These are phyloP conservation scores for Drosophila melanica DNA, from an alignment of 1,140 invertebrate species.

Conservation along the genomic window DNA sequence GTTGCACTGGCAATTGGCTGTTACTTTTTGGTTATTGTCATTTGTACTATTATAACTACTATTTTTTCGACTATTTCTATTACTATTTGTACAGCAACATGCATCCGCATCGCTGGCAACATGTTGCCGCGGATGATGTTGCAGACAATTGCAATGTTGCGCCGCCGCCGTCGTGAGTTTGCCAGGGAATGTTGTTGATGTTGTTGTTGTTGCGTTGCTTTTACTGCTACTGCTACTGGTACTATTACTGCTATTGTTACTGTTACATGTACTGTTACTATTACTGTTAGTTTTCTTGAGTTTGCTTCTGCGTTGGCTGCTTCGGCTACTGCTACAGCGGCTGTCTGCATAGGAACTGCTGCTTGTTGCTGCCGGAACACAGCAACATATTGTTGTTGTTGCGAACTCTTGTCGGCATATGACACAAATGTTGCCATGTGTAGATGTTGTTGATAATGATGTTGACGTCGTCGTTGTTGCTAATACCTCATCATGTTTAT, in stretches of 20 bases:
- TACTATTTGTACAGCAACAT: constrained; percentile 47
- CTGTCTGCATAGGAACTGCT: constrained; percentile 26
- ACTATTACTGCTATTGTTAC: neutral
- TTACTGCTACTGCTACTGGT: constrained; percentile 1
- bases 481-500: constrained; percentile 21
- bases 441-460: constrained; percentile 24
- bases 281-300: constrained; percentile 8
- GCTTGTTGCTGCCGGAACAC: constrained; percentile 20
- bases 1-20: constrained; percentile 31
- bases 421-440: constrained; percentile 52
- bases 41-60: constrained; percentile 51
- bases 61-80: neutral
- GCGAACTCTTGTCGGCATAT: constrained; percentile 51
- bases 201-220: constrained; percentile 1
- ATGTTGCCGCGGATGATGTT: constrained; percentile 6
- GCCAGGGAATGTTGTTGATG: constrained; percentile 33
- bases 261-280: constrained; percentile 4
- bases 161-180: neutral
- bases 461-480: constrained; percentile 22
- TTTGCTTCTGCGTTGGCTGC: constrained; percentile 7
- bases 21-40: constrained; percentile 46
- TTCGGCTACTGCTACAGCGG: constrained; percentile 13
- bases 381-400: constrained; percentile 30
- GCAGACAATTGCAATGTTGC: constrained; percentile 40
- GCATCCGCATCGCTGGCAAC: constrained; percentile 1